phyloP scores from a whole-genome alignment of 2,888 invertebrate genomes.

The Pammene aurita region DNA sequence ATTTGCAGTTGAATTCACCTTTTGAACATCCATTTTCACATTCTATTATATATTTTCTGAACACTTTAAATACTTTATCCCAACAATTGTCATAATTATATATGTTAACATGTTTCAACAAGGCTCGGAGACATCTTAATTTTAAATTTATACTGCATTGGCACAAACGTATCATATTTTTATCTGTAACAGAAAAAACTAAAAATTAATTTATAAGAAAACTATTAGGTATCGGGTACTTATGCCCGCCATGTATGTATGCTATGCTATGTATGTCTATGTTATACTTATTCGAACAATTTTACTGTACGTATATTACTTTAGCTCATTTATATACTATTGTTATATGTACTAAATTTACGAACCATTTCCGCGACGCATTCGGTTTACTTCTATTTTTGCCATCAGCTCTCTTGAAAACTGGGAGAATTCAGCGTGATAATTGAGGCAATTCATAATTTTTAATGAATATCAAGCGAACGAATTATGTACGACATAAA shows the following conservation, averaged over 20 bases:
- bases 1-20: neutral
- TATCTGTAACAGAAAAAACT: slow-evolving; percentile 4
- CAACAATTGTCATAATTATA: slow-evolving; percentile 22
- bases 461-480: neutral
- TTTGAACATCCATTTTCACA: slow-evolving; percentile 19
- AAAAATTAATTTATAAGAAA: neutral
- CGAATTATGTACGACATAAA: too few relatives aligned
- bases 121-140: neutral
- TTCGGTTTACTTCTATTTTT: slow-evolving; percentile 9
- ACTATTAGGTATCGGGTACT: neutral
- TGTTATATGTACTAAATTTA: neutral
- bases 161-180: slow-evolving; percentile 20
- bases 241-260: too few relatives aligned
- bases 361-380: slow-evolving; percentile 7
- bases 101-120: slow-evolving; percentile 18
- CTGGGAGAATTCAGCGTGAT: slow-evolving; percentile 14
- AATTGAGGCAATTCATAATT: neutral
- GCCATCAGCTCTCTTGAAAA: slow-evolving; percentile 5
- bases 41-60: slow-evolving; percentile 7
- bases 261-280: too few relatives aligned
- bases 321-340: neutral
- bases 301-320: too few relatives aligned
- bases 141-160: slow-evolving; percentile 10
- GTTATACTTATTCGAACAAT: too few relatives aligned
- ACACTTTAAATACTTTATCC: slow-evolving; percentile 15